A percentile compares a stretch with the other conserved stretches of the same genome.
phyloP scores from a whole-genome alignment of 2,797 vertebrate genomes.

The Myotis daubentonii region DNA sequence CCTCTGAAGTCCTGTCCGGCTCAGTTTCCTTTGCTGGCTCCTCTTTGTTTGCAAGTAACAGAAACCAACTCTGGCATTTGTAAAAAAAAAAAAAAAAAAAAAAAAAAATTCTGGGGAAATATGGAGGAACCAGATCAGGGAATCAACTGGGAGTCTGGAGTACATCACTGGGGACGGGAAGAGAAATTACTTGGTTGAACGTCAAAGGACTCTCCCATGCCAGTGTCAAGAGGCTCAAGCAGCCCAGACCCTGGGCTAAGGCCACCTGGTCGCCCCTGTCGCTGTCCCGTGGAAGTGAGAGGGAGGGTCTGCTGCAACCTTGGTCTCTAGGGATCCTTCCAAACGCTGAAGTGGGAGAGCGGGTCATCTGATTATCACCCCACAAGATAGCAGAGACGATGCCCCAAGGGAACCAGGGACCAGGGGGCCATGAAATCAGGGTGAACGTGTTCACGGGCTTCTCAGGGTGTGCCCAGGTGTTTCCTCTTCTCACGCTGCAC shows the following conservation, averaged over 20 bases:
- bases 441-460: neutral
- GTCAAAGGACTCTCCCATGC: neutral
- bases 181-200: neutral
- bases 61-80: slow-evolving; percentile 31
- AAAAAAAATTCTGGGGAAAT: neutral
- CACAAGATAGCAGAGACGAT: neutral
- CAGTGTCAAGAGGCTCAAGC: neutral
- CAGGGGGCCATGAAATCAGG: neutral
- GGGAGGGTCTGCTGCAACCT: neutral
- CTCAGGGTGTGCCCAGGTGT: neutral
- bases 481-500: neutral
- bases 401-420: neutral
- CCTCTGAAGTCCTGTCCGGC: neutral
- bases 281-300: neutral
- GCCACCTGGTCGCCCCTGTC: neutral
- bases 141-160: neutral
- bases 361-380: neutral
- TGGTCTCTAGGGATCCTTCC: neutral
- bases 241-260: neutral
- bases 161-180: neutral
- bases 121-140: neutral
- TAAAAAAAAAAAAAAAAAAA: neutral
- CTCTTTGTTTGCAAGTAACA: slow-evolving; percentile 36
- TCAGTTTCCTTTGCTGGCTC: slow-evolving; percentile 48
- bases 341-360: neutral